Conservation (phyloP, 2,113 vertebrate genomes). For the Dasypus novemcinctus region DNA sequence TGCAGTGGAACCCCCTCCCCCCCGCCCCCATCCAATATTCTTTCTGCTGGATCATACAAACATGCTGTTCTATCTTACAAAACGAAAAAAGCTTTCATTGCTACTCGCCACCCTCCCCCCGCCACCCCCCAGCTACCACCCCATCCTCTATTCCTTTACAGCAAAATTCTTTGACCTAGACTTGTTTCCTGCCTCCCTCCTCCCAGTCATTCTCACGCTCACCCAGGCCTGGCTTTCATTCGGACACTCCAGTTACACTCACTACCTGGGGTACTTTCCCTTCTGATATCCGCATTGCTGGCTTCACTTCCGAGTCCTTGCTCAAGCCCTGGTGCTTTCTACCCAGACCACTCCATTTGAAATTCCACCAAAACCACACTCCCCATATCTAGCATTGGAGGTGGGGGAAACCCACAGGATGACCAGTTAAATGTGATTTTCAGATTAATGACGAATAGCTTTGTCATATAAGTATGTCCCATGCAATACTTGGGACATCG, state of each 20-base stretch:
- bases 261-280: background rate
- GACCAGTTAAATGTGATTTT: background rate
- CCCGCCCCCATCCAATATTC: fast-evolving
- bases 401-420: background rate
- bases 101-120: too few relatives aligned
- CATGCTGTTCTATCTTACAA: background rate
- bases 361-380: background rate
- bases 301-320: background rate
- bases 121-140: background rate
- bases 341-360: background rate
- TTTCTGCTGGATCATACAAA: background rate
- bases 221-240: background rate
- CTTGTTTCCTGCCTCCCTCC: background rate
- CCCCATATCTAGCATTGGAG: background rate
- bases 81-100: background rate
- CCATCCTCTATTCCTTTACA: background rate
- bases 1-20: background rate
- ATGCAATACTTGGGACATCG: background rate
- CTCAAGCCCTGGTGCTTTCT: background rate
- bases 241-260: too few relatives aligned
- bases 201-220: background rate
- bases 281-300: background rate
- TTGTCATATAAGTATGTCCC: background rate
- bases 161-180: background rate
- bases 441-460: background rate